Percentiles rank a stretch among this genome's conserved stretches.
These are phyloP conservation scores for Sebastolobus altivelis DNA, from an alignment of 2,797 vertebrate genomes.

Conservation along the genomic window DNA sequence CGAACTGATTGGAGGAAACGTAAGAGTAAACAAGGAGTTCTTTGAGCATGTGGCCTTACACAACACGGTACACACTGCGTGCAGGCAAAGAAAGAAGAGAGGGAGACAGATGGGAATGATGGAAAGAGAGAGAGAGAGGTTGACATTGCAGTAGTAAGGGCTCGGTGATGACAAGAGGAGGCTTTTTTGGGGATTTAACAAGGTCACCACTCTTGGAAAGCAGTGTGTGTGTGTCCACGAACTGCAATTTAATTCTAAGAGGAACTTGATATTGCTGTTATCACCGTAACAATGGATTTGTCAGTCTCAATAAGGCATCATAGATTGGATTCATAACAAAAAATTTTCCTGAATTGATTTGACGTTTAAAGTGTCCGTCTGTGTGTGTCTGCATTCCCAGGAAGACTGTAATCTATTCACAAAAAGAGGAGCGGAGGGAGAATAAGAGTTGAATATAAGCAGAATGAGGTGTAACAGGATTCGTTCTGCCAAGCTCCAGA, in stretches of 20 bases:
- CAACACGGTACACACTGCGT: slow-evolving; percentile 50
- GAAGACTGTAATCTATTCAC: slow-evolving; percentile 28
- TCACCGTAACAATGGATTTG: slow-evolving; percentile 5
- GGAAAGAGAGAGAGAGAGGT: slow-evolving; percentile 19
- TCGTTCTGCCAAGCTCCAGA: slow-evolving; percentile 57
- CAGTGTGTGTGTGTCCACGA: slow-evolving; percentile 1
- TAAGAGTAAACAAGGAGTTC: slow-evolving; percentile 76
- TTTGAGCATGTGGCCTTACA: slow-evolving; percentile 78
- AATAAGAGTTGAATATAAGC: slow-evolving; percentile 42
- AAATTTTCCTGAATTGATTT: slow-evolving; percentile 14
- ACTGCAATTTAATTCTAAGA: neutral
- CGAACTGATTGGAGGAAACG: slow-evolving; percentile 72
- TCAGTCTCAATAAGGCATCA: slow-evolving; percentile 22
- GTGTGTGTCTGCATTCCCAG: neutral
- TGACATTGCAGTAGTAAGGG: slow-evolving; percentile 25
- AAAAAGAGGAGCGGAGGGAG: slow-evolving; percentile 30
- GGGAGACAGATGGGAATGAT: slow-evolving; percentile 11
- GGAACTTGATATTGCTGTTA: slow-evolving; percentile 16
- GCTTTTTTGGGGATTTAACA: slow-evolving; percentile 45
- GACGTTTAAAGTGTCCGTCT: slow-evolving; percentile 4
- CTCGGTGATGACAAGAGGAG: slow-evolving; percentile 38
- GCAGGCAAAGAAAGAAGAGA: slow-evolving; percentile 22
- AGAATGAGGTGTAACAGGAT: slow-evolving; percentile 46
- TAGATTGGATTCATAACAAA: slow-evolving; percentile 7
- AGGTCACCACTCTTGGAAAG: slow-evolving; percentile 38